A percentile compares a stretch with the other conserved stretches of the same genome.
phyloP scores from a whole-genome alignment of 2,113 vertebrate species.

The Rostratula benghalensis region DNA sequence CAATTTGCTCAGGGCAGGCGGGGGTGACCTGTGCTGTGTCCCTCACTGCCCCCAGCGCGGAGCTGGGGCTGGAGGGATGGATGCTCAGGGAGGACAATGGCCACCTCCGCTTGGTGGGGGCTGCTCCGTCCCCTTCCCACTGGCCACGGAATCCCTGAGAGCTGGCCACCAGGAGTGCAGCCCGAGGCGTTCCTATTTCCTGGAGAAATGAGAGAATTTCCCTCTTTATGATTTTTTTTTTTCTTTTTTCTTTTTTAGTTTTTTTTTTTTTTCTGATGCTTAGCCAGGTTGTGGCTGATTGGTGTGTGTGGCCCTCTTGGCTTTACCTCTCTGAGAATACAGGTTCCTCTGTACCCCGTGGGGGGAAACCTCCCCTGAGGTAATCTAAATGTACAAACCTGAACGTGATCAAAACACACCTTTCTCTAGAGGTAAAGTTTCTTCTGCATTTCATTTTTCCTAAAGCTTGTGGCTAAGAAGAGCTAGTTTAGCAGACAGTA shows the following conservation, averaged over 20 bases:
- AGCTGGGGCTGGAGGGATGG: neutral
- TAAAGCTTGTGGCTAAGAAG: neutral
- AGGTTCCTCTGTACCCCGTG: fast-evolving
- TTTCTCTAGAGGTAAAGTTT: neutral
- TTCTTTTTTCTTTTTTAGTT: too few species aligned
- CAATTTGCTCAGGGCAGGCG: neutral
- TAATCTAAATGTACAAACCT: fast-evolving
- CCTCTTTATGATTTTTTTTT: neutral
- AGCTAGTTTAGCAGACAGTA: neutral
- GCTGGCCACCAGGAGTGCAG: fast-evolving
- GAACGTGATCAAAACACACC: neutral
- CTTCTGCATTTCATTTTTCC: neutral
- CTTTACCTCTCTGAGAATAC: fast-evolving
- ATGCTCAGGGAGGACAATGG: neutral
- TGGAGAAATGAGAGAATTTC: neutral
- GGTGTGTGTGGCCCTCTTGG: neutral
- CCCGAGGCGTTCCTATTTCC: fast-evolving
- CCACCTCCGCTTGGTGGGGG: neutral
- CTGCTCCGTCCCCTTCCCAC: neutral
- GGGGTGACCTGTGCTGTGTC: neutral
- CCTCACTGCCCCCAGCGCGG: fast-evolving
- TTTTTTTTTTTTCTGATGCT: neutral
- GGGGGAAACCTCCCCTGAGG: fast-evolving
- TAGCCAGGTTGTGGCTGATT: fast-evolving
- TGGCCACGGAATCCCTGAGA: fast-evolving